A percentile compares a stretch with the other conserved stretches of the same genome.
These are phyloP conservation scores for Lissonota sp. DNA, from an alignment of 2,888 invertebrate species.

Conservation along the genomic window DNA sequence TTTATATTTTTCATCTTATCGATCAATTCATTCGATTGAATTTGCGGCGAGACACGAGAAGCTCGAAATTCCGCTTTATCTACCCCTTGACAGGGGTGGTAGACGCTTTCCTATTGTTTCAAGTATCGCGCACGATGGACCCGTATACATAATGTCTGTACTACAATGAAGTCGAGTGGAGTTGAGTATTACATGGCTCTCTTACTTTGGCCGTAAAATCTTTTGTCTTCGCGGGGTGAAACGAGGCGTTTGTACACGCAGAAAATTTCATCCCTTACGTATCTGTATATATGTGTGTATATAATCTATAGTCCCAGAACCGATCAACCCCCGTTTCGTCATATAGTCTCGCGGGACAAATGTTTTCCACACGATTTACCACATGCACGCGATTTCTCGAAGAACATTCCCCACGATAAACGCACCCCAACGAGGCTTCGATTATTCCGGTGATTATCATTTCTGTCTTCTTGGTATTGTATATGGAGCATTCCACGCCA, in stretches of 20 bases:
- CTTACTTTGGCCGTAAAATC: conserved; percentile 38
- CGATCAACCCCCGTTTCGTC: conserved; percentile 45
- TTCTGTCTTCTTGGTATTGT: conserved; percentile 23
- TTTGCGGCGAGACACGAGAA: conserved; percentile 32
- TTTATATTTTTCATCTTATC: conserved; percentile 38
- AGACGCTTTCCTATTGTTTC: conserved; percentile 11
- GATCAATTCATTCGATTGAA: conserved; percentile 54
- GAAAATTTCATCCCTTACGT: conserved; percentile 5
- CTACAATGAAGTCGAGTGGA: conserved; percentile 43
- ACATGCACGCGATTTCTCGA: conserved; percentile 32
- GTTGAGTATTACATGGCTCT: conserved; percentile 28
- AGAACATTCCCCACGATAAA: conserved; percentile 31
- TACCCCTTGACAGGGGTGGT: conserved; percentile 24
- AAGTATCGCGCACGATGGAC: conserved; percentile 2
- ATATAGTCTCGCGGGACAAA: conserved; percentile 52
- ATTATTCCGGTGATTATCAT: conserved; percentile 50
- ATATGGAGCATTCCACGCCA: too few species aligned
- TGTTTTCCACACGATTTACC: conserved; percentile 59
- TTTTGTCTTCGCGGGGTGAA: conserved; percentile 51
- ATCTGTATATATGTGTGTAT: neutral
- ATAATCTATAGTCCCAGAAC: neutral
- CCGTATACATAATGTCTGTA: conserved; percentile 12
- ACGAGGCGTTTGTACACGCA: conserved; percentile 23
- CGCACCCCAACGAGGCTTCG: conserved; percentile 44
- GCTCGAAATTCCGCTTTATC: conserved; percentile 18